phyloP scores from a whole-genome alignment of 2,888 invertebrate genomes.

The Leptura quadrifasciata region DNA sequence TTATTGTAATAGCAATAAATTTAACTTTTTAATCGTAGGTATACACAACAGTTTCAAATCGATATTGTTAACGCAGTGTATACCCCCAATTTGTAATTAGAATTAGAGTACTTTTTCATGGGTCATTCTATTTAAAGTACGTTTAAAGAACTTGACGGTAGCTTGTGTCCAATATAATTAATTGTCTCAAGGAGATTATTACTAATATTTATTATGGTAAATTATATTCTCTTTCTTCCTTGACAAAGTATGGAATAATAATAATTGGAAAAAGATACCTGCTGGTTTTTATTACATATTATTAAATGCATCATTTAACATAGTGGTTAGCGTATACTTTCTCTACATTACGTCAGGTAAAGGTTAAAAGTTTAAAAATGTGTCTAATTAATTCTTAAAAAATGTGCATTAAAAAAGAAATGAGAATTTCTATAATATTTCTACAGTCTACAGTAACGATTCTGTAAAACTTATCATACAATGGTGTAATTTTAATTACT shows the following conservation, averaged over 20 bases:
- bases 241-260: background rate
- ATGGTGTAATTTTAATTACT: slow-evolving; percentile 11
- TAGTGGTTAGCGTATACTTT: slow-evolving; percentile 31
- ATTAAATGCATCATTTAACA: slow-evolving; percentile 16
- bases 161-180: no score
- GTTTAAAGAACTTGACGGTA: no score
- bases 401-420: background rate
- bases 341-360: slow-evolving; percentile 32
- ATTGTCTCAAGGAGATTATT: background rate
- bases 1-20: no score
- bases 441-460: background rate
- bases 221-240: background rate
- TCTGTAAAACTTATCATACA: background rate
- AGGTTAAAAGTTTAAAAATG: slow-evolving; percentile 9
- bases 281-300: background rate
- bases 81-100: no score
- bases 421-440: slow-evolving; percentile 2
- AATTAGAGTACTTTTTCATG: no score
- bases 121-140: no score
- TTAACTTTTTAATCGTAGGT: no score
- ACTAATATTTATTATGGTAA: background rate
- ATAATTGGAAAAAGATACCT: slow-evolving; percentile 1
- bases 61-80: no score
- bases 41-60: no score
- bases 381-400: background rate